Conservation (phyloP, 2,113 vertebrate species). For the Sterrhoptilus dennistouni region DNA sequence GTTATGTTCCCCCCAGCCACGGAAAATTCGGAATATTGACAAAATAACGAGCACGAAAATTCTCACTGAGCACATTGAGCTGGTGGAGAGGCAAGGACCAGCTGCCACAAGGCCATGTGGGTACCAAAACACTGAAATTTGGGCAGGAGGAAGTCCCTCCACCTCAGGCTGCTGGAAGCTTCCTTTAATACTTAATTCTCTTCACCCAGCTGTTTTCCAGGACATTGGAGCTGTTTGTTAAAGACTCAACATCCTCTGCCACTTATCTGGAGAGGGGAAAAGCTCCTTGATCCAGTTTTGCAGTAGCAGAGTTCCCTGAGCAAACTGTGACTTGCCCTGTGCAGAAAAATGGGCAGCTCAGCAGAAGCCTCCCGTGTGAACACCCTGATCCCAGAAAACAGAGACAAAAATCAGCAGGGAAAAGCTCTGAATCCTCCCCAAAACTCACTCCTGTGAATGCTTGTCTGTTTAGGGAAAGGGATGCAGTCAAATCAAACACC, state of each 20-base stretch:
- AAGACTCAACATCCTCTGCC: background rate
- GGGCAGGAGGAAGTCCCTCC: background rate
- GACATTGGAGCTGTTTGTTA: background rate
- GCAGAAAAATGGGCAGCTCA: background rate
- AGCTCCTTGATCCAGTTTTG: background rate
- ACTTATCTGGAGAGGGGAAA: background rate
- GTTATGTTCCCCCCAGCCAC: rapidly evolving
- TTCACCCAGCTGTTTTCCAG: background rate
- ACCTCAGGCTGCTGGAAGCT: background rate
- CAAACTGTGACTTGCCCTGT: background rate
- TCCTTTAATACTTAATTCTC: background rate
- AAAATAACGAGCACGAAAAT: background rate
- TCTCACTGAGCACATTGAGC: rapidly evolving
- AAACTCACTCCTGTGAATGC: background rate
- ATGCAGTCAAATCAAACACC: background rate
- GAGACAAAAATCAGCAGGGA: background rate
- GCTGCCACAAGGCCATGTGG: background rate
- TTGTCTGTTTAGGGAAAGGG: background rate
- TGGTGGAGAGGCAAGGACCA: background rate
- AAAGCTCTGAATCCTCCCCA: background rate
- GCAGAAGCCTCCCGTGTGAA: background rate
- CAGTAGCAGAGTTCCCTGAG: background rate
- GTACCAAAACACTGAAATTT: background rate
- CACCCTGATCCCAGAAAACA: background rate
- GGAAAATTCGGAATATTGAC: rapidly evolving